A percentile compares a stretch with the other conserved stretches of the same genome.
phyloP scores from a whole-genome alignment of 2,888 invertebrate species.

The Peribatodes rhomboidaria region DNA sequence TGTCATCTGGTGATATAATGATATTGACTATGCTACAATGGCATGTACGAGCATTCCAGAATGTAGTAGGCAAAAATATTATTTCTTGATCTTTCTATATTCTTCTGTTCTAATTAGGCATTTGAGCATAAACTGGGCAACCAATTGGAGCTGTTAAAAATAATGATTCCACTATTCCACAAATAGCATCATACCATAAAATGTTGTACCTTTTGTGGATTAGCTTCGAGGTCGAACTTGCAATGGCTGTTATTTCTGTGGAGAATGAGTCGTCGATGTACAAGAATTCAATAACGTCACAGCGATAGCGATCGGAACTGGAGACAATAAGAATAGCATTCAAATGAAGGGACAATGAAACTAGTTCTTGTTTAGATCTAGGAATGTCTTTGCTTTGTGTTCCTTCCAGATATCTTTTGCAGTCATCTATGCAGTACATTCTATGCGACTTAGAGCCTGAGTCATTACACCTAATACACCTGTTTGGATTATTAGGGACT shows the following conservation, averaged over 20 bases:
- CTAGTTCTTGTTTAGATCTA: constrained; percentile 23
- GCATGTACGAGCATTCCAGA: constrained; percentile 8
- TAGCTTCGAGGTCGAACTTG: too few relatives aligned
- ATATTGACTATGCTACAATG: constrained; percentile 11
- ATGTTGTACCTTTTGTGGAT: too few relatives aligned
- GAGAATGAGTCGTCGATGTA: constrained; percentile 26
- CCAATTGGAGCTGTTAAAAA: too few relatives aligned
- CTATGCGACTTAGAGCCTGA: constrained; percentile 8
- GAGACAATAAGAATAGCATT: constrained; percentile 13
- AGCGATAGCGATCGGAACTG: constrained; percentile 32
- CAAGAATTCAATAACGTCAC: constrained; percentile 37
- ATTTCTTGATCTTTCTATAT: too few relatives aligned
- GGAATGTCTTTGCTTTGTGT: constrained; percentile 30
- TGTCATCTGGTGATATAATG: constrained; percentile 27
- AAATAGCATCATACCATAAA: too few relatives aligned
- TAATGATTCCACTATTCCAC: too few relatives aligned
- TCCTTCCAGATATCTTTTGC: constrained; percentile 8
- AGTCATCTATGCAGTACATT: constrained; percentile 8
- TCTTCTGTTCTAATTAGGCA: too few relatives aligned
- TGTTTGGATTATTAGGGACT: constrained; percentile 20
- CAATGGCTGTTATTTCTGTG: neutral
- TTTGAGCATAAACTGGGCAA: too few relatives aligned
- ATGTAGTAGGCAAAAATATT: neutral
- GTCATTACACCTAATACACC: constrained; percentile 32
- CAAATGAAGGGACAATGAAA: constrained; percentile 34